Base-by-base conservation (phyloP, 1,140 invertebrate species). In the Drosophila takahashii region DNA sequence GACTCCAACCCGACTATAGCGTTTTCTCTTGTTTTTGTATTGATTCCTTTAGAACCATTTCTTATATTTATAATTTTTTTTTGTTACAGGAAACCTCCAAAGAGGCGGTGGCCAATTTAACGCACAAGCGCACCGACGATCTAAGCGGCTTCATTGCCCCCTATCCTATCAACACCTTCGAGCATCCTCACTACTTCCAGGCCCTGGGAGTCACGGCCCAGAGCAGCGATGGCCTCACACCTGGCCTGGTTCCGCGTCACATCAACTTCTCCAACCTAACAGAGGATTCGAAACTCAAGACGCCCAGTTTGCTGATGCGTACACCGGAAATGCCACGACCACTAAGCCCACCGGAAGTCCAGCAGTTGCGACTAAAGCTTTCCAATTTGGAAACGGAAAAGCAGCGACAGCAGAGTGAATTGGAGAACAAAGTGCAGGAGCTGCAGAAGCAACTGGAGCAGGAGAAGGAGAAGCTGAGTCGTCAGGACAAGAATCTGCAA, bases 261-360 rank as follows among this genome's bases (percentile, higher is more conserved):
- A 92, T 92, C 1, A 90, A 92, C 39, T 92, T 92, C 65, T 92
- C 92, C 3, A 90, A 81, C 26, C 57, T 91, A 11, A 86, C 77
- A 3, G 90, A 92, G 39, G 90, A 92, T 39, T 92, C 91, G 4
- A 92, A 94, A 42, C 65, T 94, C 0, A 92, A 93, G 51, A 93
- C 81, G 66, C 92, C 50, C 87, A 72, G 81, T 18, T 7, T 90
- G 32, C 13, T 90, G 3, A 58, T 79, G 71, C 78, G 93, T 26
- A 92, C 92, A 10, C 86, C 86, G 0, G 86, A 81, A 13, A 18
- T 87, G 57, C 81, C 84, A 10, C 72, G 69, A 13, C 45, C 84
- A 0, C 16, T 37, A 7, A 62, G 62, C 0, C 61, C 83, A 1
- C 59, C 79, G 0, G 79, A 79, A 42, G 53, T 80, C 2, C 57